Base-by-base conservation (phyloP, 2,113 vertebrate genomes). In the Plectropomus leopardus region DNA sequence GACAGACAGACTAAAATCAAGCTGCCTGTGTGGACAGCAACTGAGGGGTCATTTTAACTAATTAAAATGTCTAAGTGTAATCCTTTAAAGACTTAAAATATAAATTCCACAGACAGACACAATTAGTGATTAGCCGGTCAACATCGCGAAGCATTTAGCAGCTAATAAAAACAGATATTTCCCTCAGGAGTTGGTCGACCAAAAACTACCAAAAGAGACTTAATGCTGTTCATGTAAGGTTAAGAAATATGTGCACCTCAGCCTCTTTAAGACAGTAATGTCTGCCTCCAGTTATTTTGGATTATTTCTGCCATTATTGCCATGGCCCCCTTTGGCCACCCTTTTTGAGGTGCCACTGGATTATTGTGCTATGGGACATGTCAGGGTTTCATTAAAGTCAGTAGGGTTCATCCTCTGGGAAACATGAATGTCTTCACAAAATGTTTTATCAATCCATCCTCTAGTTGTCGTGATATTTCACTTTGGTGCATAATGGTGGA, bases 1-100 rank as follows among this genome's bases (percentile, higher is more conserved):
- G 63, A 60, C 58, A 34, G 16, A 70, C 26, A 70, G 17, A 10
- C 57, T 48, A 19, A 77, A 61, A 51, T 26, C 57, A 50, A 44
- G 57, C 24, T 40, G 58, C 28, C 23, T 23, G n/a, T n/a, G 15
- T 23, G 30, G 54, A 69, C 24, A 51, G 4, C 5, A 24, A 53
- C 48, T 6, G 32, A 72, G 34, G 47, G 19, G 53, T 24, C 7
- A 50, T 48, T 76, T 57, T 1, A 70, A 28, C 30, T 44, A n/a
- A 32, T 10, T 54, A 5, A 30, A 59, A 45, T 10, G 7, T 40
- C 10, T 40, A 34, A 48, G 32, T 67, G 2, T 23, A 11, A 67
- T 63, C 48, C 21, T 50, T 60, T 69, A 24, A 65, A 64, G 47
- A 36, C 32, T 8, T 36, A 11, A 5, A 44, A 34, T 42, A 6